A percentile compares a stretch with the other conserved stretches of the same genome.
phyloP scores from a whole-genome alignment of 1,140 invertebrate genomes.

The Agrilus planipennis region DNA sequence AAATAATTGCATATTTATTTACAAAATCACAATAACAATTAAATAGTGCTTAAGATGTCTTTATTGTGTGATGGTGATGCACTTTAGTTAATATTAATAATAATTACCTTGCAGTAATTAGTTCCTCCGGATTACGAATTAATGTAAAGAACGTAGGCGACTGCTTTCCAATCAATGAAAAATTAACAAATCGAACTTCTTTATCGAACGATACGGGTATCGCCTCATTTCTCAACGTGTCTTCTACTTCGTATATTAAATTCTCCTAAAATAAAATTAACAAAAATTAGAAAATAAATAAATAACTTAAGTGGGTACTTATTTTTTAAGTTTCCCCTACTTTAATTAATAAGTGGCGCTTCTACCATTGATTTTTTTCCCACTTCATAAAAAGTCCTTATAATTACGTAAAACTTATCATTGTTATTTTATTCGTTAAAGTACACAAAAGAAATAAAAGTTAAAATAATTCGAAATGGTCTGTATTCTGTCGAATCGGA shows the following conservation, averaged over 20 bases:
- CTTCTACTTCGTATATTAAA: slow-evolving; percentile 42
- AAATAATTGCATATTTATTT: no score
- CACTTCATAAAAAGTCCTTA: no score
- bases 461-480: no score
- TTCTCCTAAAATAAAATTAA: slow-evolving; percentile 36
- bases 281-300: not conserved
- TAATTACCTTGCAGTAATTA: slow-evolving; percentile 28
- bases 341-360: no score
- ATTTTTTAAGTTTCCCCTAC: no score
- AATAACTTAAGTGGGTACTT: no score
- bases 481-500: no score
- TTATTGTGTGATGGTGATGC: no score
- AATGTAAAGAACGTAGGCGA: slow-evolving; percentile 53
- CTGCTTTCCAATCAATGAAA: slow-evolving; percentile 43
- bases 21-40: no score
- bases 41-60: no score
- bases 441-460: not conserved
- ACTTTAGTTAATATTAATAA: slow-evolving; percentile 1
- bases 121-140: slow-evolving; percentile 48
- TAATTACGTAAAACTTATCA: no score
- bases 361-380: no score
- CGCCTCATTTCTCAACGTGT: slow-evolving; percentile 40
- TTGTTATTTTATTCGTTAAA: slow-evolving; percentile 4
- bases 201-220: slow-evolving; percentile 50
- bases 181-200: slow-evolving; percentile 53